Conservation (phyloP, 2,797 vertebrate species). For the Chromis chromis region DNA sequence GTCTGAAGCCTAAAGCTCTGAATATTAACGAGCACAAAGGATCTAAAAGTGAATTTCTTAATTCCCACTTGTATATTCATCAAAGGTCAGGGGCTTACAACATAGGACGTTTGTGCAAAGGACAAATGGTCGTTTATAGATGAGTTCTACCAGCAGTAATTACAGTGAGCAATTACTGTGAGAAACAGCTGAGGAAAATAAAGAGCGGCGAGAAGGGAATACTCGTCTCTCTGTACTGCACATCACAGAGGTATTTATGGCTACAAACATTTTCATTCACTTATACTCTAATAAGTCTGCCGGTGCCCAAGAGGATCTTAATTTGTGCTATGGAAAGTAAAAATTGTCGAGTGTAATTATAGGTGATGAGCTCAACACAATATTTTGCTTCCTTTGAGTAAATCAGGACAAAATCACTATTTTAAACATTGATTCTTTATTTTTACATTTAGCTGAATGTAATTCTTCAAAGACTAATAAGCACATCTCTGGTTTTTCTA, state of each 20-base stretch:
- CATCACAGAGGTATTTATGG: constrained; percentile 40
- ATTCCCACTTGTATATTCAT: constrained; percentile 5
- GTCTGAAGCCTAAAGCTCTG: no score
- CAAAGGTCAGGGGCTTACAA: constrained; percentile 5
- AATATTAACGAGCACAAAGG: not conserved
- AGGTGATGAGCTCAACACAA: constrained; percentile 11
- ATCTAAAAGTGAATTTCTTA: not conserved
- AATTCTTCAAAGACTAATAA: constrained; percentile 1
- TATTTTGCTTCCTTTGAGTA: not conserved
- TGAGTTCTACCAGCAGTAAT: constrained; percentile 40
- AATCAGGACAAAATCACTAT: not conserved
- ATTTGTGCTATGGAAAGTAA: constrained; percentile 4
- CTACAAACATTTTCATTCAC: constrained; percentile 24
- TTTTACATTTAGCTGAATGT: not conserved
- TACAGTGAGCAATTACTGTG: constrained; percentile 43
- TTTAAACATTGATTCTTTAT: not conserved
- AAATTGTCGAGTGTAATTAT: constrained; percentile 29
- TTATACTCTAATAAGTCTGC: constrained; percentile 20
- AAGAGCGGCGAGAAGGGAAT: constrained; percentile 16
- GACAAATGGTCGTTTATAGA: constrained; percentile 43
- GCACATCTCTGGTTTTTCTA: constrained; percentile 5
- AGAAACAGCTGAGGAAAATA: constrained; percentile 21
- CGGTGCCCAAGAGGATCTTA: not conserved
- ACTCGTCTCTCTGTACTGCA: constrained; percentile 15
- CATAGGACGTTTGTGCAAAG: not conserved